Base-by-base conservation (phyloP, 2,888 invertebrate genomes). In the Mantis religiosa region DNA sequence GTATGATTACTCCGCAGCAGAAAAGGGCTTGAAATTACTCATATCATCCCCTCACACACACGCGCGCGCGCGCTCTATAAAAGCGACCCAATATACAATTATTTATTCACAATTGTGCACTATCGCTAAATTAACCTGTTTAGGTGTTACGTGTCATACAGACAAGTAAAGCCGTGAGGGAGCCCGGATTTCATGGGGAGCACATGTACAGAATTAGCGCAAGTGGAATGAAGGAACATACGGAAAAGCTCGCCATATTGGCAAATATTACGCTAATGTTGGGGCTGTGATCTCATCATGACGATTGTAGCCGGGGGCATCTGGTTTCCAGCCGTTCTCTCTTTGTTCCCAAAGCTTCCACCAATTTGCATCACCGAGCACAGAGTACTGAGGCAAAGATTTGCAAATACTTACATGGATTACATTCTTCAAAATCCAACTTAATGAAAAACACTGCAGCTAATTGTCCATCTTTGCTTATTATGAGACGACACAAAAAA, bases 61-160 rank as follows among this genome's bases (percentile, higher is more conserved):
- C 85, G 82, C 82, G 87, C 28, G 30, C 86, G 81, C 85, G 82
- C 82, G 87, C 34, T 87, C 87, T 87, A 87, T 71, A 87, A 87
- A 87, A 71, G 87, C 87, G 87, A 87, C 82, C 87, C 87, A 87
- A 87, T 87, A 87, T 87, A 82, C 82, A 83, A 89, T 89, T 89
- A 89, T 89, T 89, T 89, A 89, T 89, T 89, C 89, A 89, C 86
- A 89, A 89, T 54, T 82, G 83, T 83, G 87, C 89, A 89, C 89
- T 89, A 89, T 87, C 89, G 89, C 83, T 89, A 89, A 89, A 86
- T 89, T 89, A 89, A 89, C 89, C 89, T 86, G 89, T 89, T 89
- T 89, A 89, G 87, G 87, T 87, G 28, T 71, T 82, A 82, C 54
- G 87, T 87, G 87, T 87, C 87, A 87, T 34, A 71, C 34, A 82